Evolutionary conservation across 2,113 vertebrate species (phyloP).

Genomic region (Clarias magur): DNA sequence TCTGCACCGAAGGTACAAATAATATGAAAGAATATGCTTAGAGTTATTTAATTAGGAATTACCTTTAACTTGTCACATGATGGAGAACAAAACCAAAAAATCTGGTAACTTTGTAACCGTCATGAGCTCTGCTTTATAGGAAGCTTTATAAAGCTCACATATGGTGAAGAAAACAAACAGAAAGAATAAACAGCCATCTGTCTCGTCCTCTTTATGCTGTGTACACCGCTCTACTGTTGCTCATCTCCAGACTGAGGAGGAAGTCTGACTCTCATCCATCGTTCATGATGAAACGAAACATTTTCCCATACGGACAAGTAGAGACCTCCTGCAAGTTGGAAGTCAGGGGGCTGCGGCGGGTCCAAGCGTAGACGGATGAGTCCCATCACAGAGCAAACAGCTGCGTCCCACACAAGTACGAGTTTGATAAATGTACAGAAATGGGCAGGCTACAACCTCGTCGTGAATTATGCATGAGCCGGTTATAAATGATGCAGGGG

Average conservation of each 20-base stretch:
- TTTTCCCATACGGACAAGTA: slow-evolving; percentile 28
- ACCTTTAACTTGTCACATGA: not conserved
- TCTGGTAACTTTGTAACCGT: not conserved
- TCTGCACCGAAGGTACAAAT: not conserved
- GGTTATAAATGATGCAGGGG: slow-evolving; percentile 36
- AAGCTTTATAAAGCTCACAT: not conserved
- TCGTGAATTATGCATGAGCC: slow-evolving; percentile 49
- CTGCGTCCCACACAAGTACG: slow-evolving; percentile 12
- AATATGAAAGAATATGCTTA: not conserved
- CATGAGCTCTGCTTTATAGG: not conserved
- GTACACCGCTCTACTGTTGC: not conserved
- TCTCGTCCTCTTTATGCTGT: not conserved
- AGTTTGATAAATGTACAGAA: slow-evolving; percentile 44
- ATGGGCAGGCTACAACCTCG: slow-evolving; percentile 38
- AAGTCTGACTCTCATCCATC: slow-evolving; percentile 3
- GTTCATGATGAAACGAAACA: slow-evolving; percentile 17
- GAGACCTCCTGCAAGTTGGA: slow-evolving; percentile 14
- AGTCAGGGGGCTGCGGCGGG: not conserved
- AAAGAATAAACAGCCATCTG: not conserved
- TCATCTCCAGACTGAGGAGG: slow-evolving; percentile 5
- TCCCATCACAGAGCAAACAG: slow-evolving; percentile 35
- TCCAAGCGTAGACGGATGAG: slow-evolving; percentile 11
- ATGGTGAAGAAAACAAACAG: slow-evolving; percentile 11
- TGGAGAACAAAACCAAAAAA: too few relatives aligned
- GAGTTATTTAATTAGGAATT: too few relatives aligned